phyloP scores from a whole-genome alignment of 2,113 vertebrate genomes.

The Oreochromis aureus region DNA sequence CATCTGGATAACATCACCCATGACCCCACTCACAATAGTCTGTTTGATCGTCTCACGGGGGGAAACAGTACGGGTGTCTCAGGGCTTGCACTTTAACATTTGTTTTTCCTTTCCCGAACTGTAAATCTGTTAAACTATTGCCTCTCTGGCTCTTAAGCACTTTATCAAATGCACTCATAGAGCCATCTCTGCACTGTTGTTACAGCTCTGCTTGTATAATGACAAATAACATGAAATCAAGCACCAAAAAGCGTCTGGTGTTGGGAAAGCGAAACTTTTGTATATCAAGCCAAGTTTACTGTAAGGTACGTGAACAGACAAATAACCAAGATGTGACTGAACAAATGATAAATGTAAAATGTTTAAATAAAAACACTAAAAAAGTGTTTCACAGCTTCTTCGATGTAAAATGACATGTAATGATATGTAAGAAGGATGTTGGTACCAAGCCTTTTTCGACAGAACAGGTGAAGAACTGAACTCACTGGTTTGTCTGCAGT shows the following conservation, averaged over 20 bases:
- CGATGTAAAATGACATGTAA: neutral
- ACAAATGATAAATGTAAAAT: neutral
- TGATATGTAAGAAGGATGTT: neutral
- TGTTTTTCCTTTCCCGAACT: neutral
- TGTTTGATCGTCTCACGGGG: neutral
- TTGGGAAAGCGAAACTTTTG: neutral
- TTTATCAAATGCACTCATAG: neutral
- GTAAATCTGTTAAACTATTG: neutral
- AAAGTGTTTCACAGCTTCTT: neutral
- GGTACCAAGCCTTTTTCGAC: neutral
- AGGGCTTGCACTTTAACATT: neutral
- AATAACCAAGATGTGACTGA: neutral
- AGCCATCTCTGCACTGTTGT: neutral
- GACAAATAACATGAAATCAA: neutral
- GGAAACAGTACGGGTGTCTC: neutral
- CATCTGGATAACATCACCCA: neutral
- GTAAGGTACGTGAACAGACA: neutral
- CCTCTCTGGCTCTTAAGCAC: neutral
- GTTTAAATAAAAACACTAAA: neutral
- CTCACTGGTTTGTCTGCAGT: constrained; percentile 92
- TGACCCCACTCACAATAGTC: neutral
- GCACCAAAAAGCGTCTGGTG: neutral
- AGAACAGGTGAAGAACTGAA: neutral
- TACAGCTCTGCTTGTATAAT: neutral
- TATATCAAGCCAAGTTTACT: neutral